Base-by-base conservation (phyloP, 2,113 vertebrate species). In the Tragulus kanchil region DNA sequence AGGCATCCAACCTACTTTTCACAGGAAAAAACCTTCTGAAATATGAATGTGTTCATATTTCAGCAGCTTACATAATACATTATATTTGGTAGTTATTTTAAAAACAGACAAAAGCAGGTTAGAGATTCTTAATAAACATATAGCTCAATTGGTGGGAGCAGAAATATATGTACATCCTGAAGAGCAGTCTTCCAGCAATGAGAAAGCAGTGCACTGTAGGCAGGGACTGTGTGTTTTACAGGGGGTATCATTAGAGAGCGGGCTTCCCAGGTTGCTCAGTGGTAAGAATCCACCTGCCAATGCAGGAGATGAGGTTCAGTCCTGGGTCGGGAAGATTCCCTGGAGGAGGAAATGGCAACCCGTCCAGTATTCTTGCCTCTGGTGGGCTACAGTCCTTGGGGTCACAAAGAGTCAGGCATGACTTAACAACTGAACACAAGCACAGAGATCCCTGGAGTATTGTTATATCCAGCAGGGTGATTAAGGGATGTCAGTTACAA, bases 71-170 rank as follows among this genome's bases (percentile, higher is more conserved):
- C 9, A 65, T 94, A 97, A 97, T 65, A 89, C 45, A 90, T 94
- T 93, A 94, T 85, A 85, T 85, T 95, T 92, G 67, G 58, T 91
- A 95, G 95, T 96, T 94, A 85, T 97, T 94, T 97, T 45, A 88
- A 82, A 96, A 92, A 36, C 25, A 64, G 83, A 81, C 86, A 78
- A 82, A 96, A 95, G 90, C 77, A 88, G 69, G 69, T 77, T 96
- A 86, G 42, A 59, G 11, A 59, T 14, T 93, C 78, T 91, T 42
- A 26, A 61, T 79, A 94, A 97, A 95, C 69, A 82, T 11, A 52
- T 19, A 90, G 81, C 26, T 67, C 82, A 62, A 86, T 11, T 52
- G n/a, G 58, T 13, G 85, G 52, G 17, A 82, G 79, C 19, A 82
- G 52, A 94, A 90, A 84, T 71, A 59, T 8, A 16, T 92, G 54